Base-by-base conservation (phyloP, 2,888 invertebrate species). In the Eristalis pertinax region DNA sequence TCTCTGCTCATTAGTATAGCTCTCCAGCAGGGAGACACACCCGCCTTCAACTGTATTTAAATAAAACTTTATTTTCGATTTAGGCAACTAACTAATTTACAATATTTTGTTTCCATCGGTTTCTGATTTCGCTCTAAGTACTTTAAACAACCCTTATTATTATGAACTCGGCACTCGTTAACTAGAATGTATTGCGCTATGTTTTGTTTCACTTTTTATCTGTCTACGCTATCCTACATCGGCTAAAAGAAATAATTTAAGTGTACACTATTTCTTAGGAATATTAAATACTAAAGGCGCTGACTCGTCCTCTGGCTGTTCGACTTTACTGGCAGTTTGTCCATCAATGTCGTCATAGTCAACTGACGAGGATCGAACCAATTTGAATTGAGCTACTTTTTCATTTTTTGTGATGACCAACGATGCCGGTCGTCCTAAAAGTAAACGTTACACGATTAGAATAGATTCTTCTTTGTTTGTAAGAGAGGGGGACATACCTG, bases 311-410 rank as follows among this genome's bases (percentile, higher is more conserved):
- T 92, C 93, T 64, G 91, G 93, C 75, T 89, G 83, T 82, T 92
- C 91, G 26, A 65, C 67, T 19, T 77, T 84, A 41, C 70, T 77
- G 60, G 63, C 56, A 68, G 22, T 75, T 87, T 92, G 92, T 93
- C 91, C 90, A 88, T 93, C 93, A 32, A 92, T 90, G 72, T 93
- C 92, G 63, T 93, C 93, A 76, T 93, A 93, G 88, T 93, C 93
- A 22, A 93, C 91, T 1, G 93, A 93, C 3, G 92, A 91, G 26
- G 93, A 93, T 68, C 93, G 92, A 50, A 92, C 90, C 82, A 93
- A 89, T 86, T 93, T 93, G 79, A 92, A 92, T 84, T 92, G 92
- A 26, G 92, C 89, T 29, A 85, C 83, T 84, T 89, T 91, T 76
- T 93, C 93, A 84, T 90, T 91, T 89, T 92, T 91, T 11, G 92